phyloP scores from a whole-genome alignment of 2,888 invertebrate species.

The Sthenelais limicola region DNA sequence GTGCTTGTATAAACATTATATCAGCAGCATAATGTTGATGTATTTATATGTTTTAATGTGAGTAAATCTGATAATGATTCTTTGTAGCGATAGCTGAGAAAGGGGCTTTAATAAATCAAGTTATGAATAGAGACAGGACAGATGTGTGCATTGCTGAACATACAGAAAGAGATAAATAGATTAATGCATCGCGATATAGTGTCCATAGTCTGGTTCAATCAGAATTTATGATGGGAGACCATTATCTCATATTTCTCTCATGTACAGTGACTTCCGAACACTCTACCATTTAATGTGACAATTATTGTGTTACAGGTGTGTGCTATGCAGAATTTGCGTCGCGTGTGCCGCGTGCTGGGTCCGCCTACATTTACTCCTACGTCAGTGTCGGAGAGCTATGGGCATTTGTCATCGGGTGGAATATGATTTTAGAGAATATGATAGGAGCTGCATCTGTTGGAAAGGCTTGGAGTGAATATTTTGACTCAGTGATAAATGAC shows the following conservation, averaged over 20 bases:
- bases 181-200: too few species aligned
- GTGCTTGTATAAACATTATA: too few species aligned
- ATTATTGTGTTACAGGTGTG: constrained; percentile 57
- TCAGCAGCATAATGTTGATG: too few species aligned
- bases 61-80: too few species aligned
- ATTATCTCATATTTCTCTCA: background rate
- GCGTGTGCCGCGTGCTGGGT: constrained; percentile 64
- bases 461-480: constrained; percentile 68
- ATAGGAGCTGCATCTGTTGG: constrained; percentile 64
- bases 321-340: constrained; percentile 67
- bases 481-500: constrained; percentile 65
- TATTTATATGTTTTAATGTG: too few species aligned
- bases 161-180: too few species aligned
- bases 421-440: constrained; percentile 64
- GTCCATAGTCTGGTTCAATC: too few species aligned
- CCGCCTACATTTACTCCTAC: constrained; percentile 67
- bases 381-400: constrained; percentile 66
- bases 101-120: too few species aligned
- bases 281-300: background rate
- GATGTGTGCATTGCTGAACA: too few species aligned
- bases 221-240: background rate
- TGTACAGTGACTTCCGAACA: background rate
- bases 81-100: too few species aligned
- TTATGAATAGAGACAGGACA: too few species aligned
- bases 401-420: constrained; percentile 69